phyloP scores from a whole-genome alignment of 2,888 invertebrate species.

The Psylliodes chrysocephalus region DNA sequence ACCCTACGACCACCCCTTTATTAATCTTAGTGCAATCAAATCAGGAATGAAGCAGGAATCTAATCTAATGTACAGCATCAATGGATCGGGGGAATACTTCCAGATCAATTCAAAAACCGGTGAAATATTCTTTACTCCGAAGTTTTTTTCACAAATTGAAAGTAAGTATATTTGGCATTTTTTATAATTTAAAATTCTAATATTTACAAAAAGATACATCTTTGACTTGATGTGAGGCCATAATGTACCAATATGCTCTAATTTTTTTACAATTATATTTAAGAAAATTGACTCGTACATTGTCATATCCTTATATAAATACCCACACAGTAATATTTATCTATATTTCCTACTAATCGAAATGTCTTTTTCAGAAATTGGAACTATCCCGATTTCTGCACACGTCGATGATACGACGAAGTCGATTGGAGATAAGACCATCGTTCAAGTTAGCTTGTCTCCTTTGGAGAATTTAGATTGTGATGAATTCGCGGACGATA shows the following conservation, averaged over 20 bases:
- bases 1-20: slow-evolving; percentile 47
- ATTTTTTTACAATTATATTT: no score
- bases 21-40: slow-evolving; percentile 49
- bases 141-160: slow-evolving; percentile 41
- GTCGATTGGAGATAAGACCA: slow-evolving; percentile 45
- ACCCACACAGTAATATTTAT: no score
- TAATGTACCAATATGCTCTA: no score
- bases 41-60: slow-evolving; percentile 14
- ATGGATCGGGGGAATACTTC: slow-evolving; percentile 42
- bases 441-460: slow-evolving; percentile 50
- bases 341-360: slow-evolving; percentile 8
- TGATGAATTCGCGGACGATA: slow-evolving; percentile 55
- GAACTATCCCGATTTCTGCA: slow-evolving; percentile 46
- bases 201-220: no score
- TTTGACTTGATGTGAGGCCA: no score
- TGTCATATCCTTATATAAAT: neutral
- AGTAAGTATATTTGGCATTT: slow-evolving; percentile 47
- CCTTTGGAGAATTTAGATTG: slow-evolving; percentile 52
- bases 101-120: slow-evolving; percentile 49
- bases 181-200: no score
- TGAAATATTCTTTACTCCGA: slow-evolving; percentile 48
- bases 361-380: slow-evolving; percentile 40
- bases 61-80: slow-evolving; percentile 45
- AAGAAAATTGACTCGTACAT: neutral
- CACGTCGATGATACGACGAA: slow-evolving; percentile 50